A percentile compares a stretch with the other conserved stretches of the same genome.
Conservation (phyloP, 2,888 invertebrate species). For the Andrena haemorrhoa region DNA sequence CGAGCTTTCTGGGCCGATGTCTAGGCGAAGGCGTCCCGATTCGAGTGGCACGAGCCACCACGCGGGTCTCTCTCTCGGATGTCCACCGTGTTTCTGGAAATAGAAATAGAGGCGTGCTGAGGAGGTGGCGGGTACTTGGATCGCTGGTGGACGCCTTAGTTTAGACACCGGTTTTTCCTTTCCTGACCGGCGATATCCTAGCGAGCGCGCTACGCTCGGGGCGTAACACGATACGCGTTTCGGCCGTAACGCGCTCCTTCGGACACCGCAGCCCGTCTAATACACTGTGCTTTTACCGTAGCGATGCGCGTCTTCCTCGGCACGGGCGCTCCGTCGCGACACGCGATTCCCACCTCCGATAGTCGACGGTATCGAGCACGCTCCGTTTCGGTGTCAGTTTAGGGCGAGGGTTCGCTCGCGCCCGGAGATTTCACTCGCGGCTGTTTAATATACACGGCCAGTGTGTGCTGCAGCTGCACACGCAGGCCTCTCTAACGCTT, state of each 20-base stretch:
- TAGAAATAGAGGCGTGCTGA: slow-evolving; percentile 69
- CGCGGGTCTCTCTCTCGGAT: slow-evolving; percentile 59
- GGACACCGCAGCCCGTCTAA: neutral
- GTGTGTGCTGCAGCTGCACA: slow-evolving; percentile 59
- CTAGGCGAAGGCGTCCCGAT: slow-evolving; percentile 58
- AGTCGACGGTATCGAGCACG: slow-evolving; percentile 3
- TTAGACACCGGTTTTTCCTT: slow-evolving; percentile 49
- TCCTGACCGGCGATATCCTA: slow-evolving; percentile 8
- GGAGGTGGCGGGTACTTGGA: slow-evolving; percentile 42
- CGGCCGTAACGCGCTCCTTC: neutral
- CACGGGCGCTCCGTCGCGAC: neutral
- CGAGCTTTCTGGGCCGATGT: slow-evolving; percentile 5
- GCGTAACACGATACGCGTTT: slow-evolving; percentile 45
- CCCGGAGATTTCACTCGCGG: slow-evolving; percentile 52
- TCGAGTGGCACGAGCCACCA: slow-evolving; percentile 58
- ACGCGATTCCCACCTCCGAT: neutral
- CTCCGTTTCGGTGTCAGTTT: slow-evolving; percentile 19
- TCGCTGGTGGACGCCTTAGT: slow-evolving; percentile 42
- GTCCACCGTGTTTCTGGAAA: slow-evolving; percentile 76
- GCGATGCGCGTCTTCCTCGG: no score
- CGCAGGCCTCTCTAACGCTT: slow-evolving; percentile 51
- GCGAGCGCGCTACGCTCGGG: neutral
- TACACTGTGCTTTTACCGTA: no score
- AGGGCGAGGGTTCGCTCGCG: slow-evolving; percentile 36
- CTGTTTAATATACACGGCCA: slow-evolving; percentile 61